Conservation (phyloP, 2,888 invertebrate genomes). For the Cephus pulcher region DNA sequence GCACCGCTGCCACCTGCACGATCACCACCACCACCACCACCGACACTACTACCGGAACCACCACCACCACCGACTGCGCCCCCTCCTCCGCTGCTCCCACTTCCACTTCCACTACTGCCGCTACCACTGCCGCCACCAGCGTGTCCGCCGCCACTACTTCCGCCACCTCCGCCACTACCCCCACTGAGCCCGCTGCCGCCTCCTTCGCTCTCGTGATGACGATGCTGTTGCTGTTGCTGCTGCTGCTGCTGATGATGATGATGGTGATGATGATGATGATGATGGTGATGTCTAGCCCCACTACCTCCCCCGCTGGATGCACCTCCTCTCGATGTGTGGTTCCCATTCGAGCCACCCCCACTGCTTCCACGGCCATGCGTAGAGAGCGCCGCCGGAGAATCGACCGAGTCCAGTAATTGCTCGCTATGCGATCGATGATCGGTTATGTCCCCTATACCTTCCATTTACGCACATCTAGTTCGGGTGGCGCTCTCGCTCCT, state of each 20-base stretch:
- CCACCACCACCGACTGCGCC: conserved; percentile 33
- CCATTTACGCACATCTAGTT: conserved; percentile 66
- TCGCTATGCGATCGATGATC: conserved; percentile 66
- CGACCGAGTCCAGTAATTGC: conserved; percentile 67
- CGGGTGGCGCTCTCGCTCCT: conserved; percentile 49
- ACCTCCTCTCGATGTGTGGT: conserved; percentile 20
- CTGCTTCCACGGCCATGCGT: conserved; percentile 60
- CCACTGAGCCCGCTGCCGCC: conserved; percentile 35
- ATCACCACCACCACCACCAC: conserved; percentile 41
- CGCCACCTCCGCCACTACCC: conserved; percentile 60
- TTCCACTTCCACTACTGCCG: conserved; percentile 28
- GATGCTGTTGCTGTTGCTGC: conserved; percentile 50
- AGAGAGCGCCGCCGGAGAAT: conserved; percentile 64
- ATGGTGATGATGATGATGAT: not conserved
- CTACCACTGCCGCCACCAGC: conserved; percentile 25
- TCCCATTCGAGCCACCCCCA: conserved; percentile 19
- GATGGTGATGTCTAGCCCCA: not conserved
- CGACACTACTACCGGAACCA: conserved; percentile 36
- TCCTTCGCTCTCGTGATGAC: conserved; percentile 37
- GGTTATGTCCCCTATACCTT: conserved; percentile 67
- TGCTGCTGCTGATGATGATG: conserved; percentile 49
- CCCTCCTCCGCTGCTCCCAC: conserved; percentile 27
- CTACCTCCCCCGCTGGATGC: conserved; percentile 1
- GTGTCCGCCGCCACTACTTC: conserved; percentile 70
- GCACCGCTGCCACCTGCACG: conserved; percentile 23